These are phyloP conservation scores for Diploptera punctata DNA, from an alignment of 2,888 invertebrate genomes.

Conservation along the genomic window DNA sequence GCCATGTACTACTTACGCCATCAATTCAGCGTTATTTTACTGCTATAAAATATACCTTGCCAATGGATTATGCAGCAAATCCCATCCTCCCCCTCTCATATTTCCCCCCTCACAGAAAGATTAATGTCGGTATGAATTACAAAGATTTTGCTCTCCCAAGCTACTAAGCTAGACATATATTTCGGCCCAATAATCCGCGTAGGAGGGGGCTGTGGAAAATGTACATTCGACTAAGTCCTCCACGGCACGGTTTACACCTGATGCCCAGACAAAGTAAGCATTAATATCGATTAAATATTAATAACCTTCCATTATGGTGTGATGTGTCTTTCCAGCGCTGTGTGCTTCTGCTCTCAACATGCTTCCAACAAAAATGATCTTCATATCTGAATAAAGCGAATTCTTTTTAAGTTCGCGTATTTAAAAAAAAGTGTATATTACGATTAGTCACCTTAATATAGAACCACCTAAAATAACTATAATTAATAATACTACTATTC, in stretches of 20 bases:
- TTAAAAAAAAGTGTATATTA: too few relatives aligned
- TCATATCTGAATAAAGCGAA: too few relatives aligned
- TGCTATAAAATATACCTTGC: conserved; percentile 21
- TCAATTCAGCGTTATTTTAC: conserved; percentile 15
- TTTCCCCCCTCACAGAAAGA: conserved; percentile 19
- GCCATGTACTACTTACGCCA: conserved; percentile 8
- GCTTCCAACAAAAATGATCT: too few relatives aligned
- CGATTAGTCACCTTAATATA: too few relatives aligned
- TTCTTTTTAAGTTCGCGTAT: too few relatives aligned
- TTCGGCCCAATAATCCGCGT: conserved; percentile 31
- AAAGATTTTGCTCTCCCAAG: conserved; percentile 13
- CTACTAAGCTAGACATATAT: conserved; percentile 26
- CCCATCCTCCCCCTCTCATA: not conserved
- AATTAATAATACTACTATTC: too few relatives aligned
- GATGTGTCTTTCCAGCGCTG: conserved; percentile 24
- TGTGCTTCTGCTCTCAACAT: too few relatives aligned
- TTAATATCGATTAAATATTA: conserved; percentile 43
- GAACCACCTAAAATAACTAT: too few relatives aligned
- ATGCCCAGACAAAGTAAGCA: conserved; percentile 30
- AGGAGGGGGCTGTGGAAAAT: not conserved
- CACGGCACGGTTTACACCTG: conserved; percentile 26
- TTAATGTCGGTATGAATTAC: conserved; percentile 38
- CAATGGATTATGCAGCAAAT: conserved; percentile 33
- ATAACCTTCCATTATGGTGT: conserved; percentile 40
- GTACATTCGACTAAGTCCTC: conserved; percentile 30